These are phyloP conservation scores for Triplophysa tibetana DNA, from an alignment of 2,113 vertebrate species.

Conservation along the genomic window DNA sequence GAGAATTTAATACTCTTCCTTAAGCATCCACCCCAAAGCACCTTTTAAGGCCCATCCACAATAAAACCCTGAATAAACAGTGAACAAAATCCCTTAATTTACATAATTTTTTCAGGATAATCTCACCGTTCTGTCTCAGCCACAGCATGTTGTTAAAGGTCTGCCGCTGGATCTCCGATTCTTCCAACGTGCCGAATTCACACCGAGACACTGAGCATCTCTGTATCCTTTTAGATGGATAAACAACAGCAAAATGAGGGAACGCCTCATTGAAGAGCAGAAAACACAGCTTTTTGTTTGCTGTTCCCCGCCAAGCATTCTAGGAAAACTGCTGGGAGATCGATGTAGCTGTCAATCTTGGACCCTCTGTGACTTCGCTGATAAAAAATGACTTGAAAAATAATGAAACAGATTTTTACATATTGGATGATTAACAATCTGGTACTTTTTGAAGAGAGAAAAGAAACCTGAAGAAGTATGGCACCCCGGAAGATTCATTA, in stretches of 20 bases:
- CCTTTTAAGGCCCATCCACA: slow-evolving; percentile 63
- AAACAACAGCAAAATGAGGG: slow-evolving; percentile 55
- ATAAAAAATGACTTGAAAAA: slow-evolving; percentile 53
- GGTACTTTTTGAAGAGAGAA: slow-evolving; percentile 58
- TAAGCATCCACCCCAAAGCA: slow-evolving; percentile 52
- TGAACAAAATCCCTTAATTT: slow-evolving; percentile 55
- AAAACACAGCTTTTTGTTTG: slow-evolving; percentile 40
- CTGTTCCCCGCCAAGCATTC: slow-evolving; percentile 46
- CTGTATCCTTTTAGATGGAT: slow-evolving; percentile 57
- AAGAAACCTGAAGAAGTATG: slow-evolving; percentile 61
- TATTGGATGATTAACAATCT: slow-evolving; percentile 70
- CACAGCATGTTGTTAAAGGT: slow-evolving; percentile 33
- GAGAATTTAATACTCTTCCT: slow-evolving; percentile 54
- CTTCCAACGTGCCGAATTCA: slow-evolving; percentile 26
- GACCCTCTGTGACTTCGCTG: slow-evolving; percentile 65
- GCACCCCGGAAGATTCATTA: slow-evolving; percentile 56
- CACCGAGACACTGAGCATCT: slow-evolving; percentile 53
- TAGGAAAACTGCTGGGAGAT: slow-evolving; percentile 59
- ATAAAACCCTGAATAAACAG: slow-evolving; percentile 49
- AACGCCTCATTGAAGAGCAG: slow-evolving; percentile 5
- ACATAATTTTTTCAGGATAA: slow-evolving; percentile 57
- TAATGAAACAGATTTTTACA: slow-evolving; percentile 50
- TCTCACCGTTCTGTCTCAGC: slow-evolving; percentile 50
- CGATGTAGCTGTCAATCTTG: slow-evolving; percentile 65
- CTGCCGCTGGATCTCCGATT: slow-evolving; percentile 34